A percentile compares a stretch with the other conserved stretches of the same genome.
Conservation (phyloP, 2,888 invertebrate genomes). For the Xanthia icteritia region DNA sequence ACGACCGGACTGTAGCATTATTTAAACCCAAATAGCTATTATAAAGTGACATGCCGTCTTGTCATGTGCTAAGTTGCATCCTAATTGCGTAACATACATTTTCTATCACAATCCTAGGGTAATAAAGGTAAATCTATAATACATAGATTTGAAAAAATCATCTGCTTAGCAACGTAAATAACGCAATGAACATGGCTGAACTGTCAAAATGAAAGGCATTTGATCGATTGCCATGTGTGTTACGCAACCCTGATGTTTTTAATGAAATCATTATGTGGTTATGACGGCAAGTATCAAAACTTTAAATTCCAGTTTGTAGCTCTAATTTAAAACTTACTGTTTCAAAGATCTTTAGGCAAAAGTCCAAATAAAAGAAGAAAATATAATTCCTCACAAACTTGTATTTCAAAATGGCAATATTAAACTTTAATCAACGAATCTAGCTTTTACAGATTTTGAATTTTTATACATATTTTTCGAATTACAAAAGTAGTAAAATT, state of each 20-base stretch:
- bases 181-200: no score
- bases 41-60: no score
- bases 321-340: constrained; percentile 17
- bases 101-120: no score
- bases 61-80: no score
- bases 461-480: constrained; percentile 59
- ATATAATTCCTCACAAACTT: neutral
- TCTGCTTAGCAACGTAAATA: no score
- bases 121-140: no score
- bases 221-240: neutral
- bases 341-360: neutral
- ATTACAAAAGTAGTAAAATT: constrained; percentile 45
- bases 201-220: no score
- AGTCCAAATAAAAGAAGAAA: neutral
- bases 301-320: neutral
- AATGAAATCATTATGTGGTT: constrained; percentile 2
- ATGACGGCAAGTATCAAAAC: constrained; percentile 26
- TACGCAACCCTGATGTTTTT: neutral
- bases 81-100: no score
- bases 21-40: no score
- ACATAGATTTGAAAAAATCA: no score
- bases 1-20: no score
- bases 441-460: constrained; percentile 58
- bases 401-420: constrained; percentile 48
- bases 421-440: constrained; percentile 56